Percentiles rank a stretch among this genome's conserved stretches.
phyloP scores from a whole-genome alignment of 2,888 invertebrate genomes.

The Eupelmus urozonus region DNA sequence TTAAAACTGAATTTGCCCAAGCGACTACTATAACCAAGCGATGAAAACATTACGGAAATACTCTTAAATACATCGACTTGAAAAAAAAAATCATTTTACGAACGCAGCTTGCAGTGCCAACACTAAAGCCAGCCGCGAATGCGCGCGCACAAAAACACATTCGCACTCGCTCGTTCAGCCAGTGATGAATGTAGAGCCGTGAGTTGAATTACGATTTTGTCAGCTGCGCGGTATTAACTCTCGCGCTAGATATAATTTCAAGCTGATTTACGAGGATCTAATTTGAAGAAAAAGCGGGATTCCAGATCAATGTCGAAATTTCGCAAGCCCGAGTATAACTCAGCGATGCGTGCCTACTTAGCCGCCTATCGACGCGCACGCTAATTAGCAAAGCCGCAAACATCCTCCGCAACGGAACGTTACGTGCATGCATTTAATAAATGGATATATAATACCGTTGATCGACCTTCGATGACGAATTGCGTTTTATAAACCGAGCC shows the following conservation, averaged over 20 bases:
- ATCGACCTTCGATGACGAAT: too few species aligned
- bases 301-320: conserved; percentile 31
- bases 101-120: neutral
- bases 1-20: neutral
- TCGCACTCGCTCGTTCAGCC: neutral
- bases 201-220: conserved; percentile 39
- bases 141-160: too few species aligned
- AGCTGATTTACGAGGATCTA: conserved; percentile 19
- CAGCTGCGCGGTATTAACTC: neutral
- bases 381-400: too few species aligned
- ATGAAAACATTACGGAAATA: conserved; percentile 1
- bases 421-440: too few species aligned
- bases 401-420: too few species aligned
- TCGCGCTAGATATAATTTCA: conserved; percentile 1
- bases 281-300: conserved; percentile 33
- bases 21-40: neutral
- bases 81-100: neutral
- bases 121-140: too few species aligned
- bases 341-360: too few species aligned
- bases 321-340: too few species aligned
- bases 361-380: too few species aligned
- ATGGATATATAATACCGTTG: too few species aligned
- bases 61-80: conserved; percentile 14
- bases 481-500: too few species aligned
- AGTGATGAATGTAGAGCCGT: conserved; percentile 2